Conservation (phyloP, 2,113 vertebrate genomes). For the Chrysochloris asiatica region DNA sequence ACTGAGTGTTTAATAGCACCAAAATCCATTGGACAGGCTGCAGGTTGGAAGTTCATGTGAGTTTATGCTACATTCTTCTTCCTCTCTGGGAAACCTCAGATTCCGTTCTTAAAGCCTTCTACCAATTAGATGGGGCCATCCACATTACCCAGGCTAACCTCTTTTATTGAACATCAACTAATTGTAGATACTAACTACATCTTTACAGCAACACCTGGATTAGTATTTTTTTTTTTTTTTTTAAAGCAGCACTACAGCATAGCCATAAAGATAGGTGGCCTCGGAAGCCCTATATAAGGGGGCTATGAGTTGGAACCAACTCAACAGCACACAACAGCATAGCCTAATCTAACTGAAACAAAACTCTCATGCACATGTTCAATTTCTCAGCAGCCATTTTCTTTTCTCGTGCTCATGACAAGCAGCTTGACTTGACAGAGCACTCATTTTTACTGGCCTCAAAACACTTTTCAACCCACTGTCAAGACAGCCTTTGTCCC, state of each 20-base stretch:
- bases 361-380: neutral
- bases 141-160: neutral
- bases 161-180: neutral
- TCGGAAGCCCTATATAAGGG: no score
- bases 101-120: neutral
- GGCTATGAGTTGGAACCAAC: neutral
- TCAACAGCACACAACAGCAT: no score
- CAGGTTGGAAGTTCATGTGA: neutral
- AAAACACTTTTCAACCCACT: neutral
- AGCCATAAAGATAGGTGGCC: no score
- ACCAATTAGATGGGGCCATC: neutral
- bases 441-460: constrained; percentile 4
- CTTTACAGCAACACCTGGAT: neutral
- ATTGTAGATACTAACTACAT: neutral
- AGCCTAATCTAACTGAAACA: neutral
- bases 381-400: neutral
- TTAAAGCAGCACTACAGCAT: no score
- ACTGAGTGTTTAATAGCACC: neutral
- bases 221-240: neutral
- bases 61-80: neutral
- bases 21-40: neutral
- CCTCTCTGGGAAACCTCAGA: neutral
- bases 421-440: neutral
- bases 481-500: neutral
- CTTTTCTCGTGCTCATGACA: neutral